These are phyloP conservation scores for Vultur gryphus DNA, from an alignment of 2,797 vertebrate species.

Conservation along the genomic window DNA sequence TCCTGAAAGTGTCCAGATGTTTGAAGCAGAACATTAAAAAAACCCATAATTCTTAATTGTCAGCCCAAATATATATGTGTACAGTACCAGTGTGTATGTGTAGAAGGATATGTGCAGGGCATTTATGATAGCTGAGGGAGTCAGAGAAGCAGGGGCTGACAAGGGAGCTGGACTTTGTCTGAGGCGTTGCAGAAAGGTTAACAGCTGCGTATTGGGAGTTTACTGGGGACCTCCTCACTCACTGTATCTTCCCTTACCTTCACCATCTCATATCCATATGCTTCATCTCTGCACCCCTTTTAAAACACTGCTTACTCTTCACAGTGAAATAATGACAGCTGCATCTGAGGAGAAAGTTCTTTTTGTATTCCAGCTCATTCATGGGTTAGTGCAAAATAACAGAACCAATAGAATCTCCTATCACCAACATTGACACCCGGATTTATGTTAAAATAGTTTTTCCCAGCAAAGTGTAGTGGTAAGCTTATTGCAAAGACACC, in stretches of 20 bases:
- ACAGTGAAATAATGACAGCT: not conserved
- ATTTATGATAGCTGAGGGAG: not conserved
- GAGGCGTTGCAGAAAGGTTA: not conserved
- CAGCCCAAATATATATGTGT: not conserved
- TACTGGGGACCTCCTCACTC: not conserved
- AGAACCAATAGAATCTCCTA: not conserved
- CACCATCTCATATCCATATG: not conserved
- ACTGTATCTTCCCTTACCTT: not conserved
- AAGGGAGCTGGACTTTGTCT: not conserved
- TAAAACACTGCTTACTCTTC: not conserved
- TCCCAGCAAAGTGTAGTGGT: not conserved
- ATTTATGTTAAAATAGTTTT: not conserved
- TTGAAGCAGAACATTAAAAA: not conserved
- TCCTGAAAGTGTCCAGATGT: not conserved
- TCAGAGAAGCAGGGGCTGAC: not conserved
- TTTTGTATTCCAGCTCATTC: not conserved
- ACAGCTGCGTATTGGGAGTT: fast-evolving
- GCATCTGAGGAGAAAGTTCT: not conserved
- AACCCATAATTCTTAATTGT: not conserved
- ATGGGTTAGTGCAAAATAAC: not conserved
- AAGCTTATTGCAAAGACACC: not conserved
- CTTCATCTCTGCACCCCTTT: not conserved
- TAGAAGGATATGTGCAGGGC: not conserved
- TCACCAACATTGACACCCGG: not conserved
- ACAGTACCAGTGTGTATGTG: not conserved